Evolutionary conservation across 2,888 invertebrate genomes (phyloP), one percentile per base, ranked within the genome.

Genomic region (Horisme vitalbata): DNA sequence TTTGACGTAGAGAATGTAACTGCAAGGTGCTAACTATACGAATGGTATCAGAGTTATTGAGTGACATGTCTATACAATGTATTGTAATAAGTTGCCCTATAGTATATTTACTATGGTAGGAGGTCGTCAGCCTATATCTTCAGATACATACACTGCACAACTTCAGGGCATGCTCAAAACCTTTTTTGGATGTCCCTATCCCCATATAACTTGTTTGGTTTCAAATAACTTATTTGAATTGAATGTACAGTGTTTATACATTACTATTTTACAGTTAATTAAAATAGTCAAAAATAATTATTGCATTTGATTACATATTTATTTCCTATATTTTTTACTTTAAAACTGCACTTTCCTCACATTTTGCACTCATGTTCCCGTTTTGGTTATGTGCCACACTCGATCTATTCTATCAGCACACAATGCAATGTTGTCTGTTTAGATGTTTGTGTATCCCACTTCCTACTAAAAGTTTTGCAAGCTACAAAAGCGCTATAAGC

Each of bases 221-320:
- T 71, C 71, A 63, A 66, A 73, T 71, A 81, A 81, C 79, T 83
- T 82, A 83, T 79, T 73, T 77, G 68, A 79, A 76, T 73, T 77
- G 68, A 79, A 76, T 83, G 79, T 83, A 83, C 83, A 83, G 83
- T 75, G 75, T 83, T 82, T 82, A 81, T 81, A 82, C 75, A 79
- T 70, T 41, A 63, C 63, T 59, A 70, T 79, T 82, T 81, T 83
- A 81, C 79, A 78, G 77, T 49, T 72, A 72, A 83, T 84, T 83
- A 84, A 84, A 83, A 81, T 78, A 80, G 80, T 83, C 80, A 74
- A 82, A 71, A 81, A 65, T 68, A 67, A 68, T 68, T 68, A 68
- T 70, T 71, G 59, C 63, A 70, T 68, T 79, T 79, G 73, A 74
- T 79, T 75, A 56, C 71, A 59, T 32, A 35, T 26, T 39, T 33